Conservation (phyloP, 2,797 vertebrate genomes). For the Oophaga sylvatica region DNA sequence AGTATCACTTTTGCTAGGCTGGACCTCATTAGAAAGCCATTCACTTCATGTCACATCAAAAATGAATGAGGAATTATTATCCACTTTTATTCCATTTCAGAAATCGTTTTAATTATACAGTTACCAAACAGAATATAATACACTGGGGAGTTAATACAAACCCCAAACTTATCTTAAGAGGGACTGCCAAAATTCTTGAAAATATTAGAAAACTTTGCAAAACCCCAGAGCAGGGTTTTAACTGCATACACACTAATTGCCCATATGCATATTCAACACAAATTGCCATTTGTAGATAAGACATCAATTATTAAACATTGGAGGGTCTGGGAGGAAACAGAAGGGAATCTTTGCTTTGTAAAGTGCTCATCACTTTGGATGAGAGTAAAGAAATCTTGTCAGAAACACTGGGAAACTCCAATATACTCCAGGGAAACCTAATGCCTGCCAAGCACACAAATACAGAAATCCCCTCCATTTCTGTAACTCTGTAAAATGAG, state of each 20-base stretch:
- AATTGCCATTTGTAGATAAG: slow-evolving; percentile 63
- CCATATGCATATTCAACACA: slow-evolving; percentile 60
- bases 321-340: slow-evolving; percentile 23
- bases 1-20: neutral
- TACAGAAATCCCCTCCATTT: slow-evolving; percentile 13
- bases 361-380: slow-evolving; percentile 55
- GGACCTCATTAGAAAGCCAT: neutral
- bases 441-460: slow-evolving; percentile 29
- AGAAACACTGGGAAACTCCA: slow-evolving; percentile 32
- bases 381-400: slow-evolving; percentile 45
- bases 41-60: slow-evolving; percentile 2
- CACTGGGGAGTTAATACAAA: slow-evolving; percentile 14
- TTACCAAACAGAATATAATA: slow-evolving; percentile 27
- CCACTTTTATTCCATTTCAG: neutral
- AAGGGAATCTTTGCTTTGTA: slow-evolving; percentile 60
- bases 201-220: slow-evolving; percentile 49
- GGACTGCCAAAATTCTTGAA: slow-evolving; percentile 11
- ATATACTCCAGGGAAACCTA: slow-evolving; percentile 32
- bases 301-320: slow-evolving; percentile 59
- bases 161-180: slow-evolving; percentile 33
- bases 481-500: neutral
- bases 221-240: slow-evolving; percentile 56
- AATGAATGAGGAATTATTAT: slow-evolving; percentile 1
- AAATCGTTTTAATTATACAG: slow-evolving; percentile 6
- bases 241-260: slow-evolving; percentile 55